Base-by-base conservation (phyloP, 2,888 invertebrate species). In the Coleophora flavipennella region DNA sequence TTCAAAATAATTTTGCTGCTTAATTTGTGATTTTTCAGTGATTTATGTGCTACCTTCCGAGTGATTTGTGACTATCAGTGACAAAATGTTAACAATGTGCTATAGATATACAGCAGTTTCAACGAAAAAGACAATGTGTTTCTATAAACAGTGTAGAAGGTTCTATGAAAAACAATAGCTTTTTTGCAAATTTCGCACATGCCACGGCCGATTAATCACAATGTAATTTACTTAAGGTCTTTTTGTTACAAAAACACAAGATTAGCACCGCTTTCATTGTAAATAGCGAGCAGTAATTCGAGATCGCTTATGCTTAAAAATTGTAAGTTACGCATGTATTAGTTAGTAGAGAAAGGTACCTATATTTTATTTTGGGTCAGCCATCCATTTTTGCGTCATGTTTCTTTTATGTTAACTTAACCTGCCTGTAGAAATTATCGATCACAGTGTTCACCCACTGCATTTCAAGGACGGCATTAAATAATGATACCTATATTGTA, bases 191-290 rank as follows among this genome's bases (percentile, higher is more conserved):
- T 67, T 49, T 72, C 64, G 78, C 81, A 81, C 81, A 62, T 62
- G 62, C 68, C 79, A 78, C 77, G 59, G 77, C 71, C 68, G 66
- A 73, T 68, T 62, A 63, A 62, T 67, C 77, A 76, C 81, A 84
- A 81, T 79, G 79, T 79, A 81, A 84, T 77, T 73, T 72, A 61
- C 67, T 68, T 51, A 64, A 66, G 63, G 70, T 69, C 62, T 65
- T 62, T 57, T 62, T 52, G 47, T 53, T 57, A 57, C n/a, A 10
- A 29, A 58, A 67, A 68, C 67, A 67, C 67, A 64, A 59, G 57
- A 72, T 63, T 73, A 59, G 68, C 71, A 72, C 75, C 55, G 80
- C 81, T 81, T 80, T 76, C 50, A 53, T 54, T 73, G 62, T 75
- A 44, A 42, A 53, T 48, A 57, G 49, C 48, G 49, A 53, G 56